Conservation (phyloP, 2,113 vertebrate genomes). For the Alligator mississippiensis region DNA sequence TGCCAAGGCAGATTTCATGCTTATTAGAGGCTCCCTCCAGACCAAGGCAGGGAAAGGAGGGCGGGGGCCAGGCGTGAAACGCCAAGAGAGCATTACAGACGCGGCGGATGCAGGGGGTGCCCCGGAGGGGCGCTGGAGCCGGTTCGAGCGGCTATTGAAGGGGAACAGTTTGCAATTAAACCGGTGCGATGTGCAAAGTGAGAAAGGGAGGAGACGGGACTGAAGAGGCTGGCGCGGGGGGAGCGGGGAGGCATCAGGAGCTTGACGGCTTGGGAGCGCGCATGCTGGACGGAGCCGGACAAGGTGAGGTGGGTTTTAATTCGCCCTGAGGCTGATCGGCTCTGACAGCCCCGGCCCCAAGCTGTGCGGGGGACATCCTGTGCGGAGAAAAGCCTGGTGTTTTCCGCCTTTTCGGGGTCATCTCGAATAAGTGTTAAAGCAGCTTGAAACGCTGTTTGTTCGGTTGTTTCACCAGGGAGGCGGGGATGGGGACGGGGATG, state of each 20-base stretch:
- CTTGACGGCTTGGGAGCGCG: too few species aligned
- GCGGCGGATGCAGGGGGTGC: background rate
- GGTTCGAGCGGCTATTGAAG: background rate
- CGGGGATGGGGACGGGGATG: too few species aligned
- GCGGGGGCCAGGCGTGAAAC: background rate
- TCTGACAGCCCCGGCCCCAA: background rate
- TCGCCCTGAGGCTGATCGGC: background rate
- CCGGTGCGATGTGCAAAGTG: background rate
- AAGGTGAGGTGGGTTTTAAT: background rate
- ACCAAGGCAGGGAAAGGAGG: background rate
- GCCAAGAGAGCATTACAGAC: background rate
- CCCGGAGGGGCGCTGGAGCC: background rate
- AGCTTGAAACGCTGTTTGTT: background rate
- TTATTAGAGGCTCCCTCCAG: background rate
- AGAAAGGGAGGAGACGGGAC: background rate
- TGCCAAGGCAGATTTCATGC: background rate
- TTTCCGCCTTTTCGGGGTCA: background rate
- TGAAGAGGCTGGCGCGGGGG: background rate
- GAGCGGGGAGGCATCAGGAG: background rate
- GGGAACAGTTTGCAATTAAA: background rate
- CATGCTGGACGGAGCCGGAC: background rate
- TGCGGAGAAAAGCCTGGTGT: background rate
- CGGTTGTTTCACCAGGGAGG: background rate
- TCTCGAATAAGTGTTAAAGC: background rate
- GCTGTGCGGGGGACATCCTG: background rate